Percentiles rank a stretch among this genome's conserved stretches.
Conservation (phyloP, 37 sponge, comb jelly and placozoan species). For the Diacarnus erythraeanus region DNA sequence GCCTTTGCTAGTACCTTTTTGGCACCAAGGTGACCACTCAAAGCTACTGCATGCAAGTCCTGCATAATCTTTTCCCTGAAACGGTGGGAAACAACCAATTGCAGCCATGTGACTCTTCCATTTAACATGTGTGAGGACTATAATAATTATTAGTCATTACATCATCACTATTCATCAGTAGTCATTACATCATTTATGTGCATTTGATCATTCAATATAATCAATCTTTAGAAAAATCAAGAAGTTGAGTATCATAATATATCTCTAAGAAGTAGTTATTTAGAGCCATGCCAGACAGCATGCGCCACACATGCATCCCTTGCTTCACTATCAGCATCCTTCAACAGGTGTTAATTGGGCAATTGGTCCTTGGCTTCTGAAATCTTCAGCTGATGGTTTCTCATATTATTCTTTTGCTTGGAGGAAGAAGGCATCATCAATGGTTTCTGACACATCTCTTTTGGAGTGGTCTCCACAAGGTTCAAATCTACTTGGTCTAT, state of each 20-base stretch:
- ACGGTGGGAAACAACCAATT: constrained; percentile 22
- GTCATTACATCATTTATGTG: no score
- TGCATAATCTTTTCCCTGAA: not conserved
- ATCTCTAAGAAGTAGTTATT: no score
- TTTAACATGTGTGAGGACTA: no score
- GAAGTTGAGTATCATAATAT: no score
- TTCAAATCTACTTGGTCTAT: not conserved
- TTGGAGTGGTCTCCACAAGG: not conserved
- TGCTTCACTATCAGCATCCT: constrained; percentile 23
- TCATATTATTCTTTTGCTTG: not conserved
- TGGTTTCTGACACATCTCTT: constrained; percentile 12
- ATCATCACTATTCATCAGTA: no score
- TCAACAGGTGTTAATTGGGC: constrained; percentile 9
- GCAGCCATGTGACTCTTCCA: not conserved
- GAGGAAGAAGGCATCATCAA: constrained; percentile 7
- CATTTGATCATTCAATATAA: no score
- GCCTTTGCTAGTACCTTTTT: constrained; percentile 27
- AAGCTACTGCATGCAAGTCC: constrained; percentile 1
- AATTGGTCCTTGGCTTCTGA: constrained; percentile 15
- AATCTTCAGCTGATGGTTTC: constrained; percentile 8
- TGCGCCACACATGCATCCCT: constrained; percentile 10
- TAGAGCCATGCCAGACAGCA: no score
- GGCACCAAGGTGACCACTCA: constrained; percentile 22
- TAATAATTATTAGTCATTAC: no score
- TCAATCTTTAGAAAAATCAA: no score